Percentiles rank a stretch among this genome's conserved stretches.
phyloP scores from a whole-genome alignment of 1,140 invertebrate species.

The Pogonomyrmex californicus region DNA sequence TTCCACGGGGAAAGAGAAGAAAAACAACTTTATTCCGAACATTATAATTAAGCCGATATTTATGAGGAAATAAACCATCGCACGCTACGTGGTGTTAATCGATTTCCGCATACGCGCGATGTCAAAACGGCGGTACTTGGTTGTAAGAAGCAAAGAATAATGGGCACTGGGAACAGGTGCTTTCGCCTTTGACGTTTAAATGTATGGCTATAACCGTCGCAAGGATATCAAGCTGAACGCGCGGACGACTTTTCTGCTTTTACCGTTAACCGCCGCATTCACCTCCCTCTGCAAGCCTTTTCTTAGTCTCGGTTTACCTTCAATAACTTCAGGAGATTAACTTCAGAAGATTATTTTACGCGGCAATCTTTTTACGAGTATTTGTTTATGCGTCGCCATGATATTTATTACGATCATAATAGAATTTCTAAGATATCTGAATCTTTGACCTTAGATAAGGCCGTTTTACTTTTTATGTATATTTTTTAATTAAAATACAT shows the following conservation, averaged over 20 bases:
- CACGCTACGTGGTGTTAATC: slow-evolving; percentile 22
- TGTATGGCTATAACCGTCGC: slow-evolving; percentile 42
- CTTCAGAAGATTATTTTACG: neutral
- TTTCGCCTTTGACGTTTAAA: slow-evolving; percentile 50
- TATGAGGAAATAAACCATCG: slow-evolving; percentile 52
- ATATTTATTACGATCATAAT: slow-evolving; percentile 12
- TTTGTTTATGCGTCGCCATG: neutral
- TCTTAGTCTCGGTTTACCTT: neutral
- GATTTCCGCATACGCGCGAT: slow-evolving; percentile 48
- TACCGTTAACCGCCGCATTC: slow-evolving; percentile 42
- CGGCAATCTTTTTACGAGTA: slow-evolving; percentile 35
- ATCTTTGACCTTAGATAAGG: neutral
- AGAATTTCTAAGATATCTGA: neutral
- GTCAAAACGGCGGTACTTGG: slow-evolving; percentile 18
- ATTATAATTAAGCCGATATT: slow-evolving; percentile 47
- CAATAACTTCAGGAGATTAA: slow-evolving; percentile 40
- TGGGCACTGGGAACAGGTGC: slow-evolving; percentile 42
- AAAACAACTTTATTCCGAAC: slow-evolving; percentile 29
- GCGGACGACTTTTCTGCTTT: slow-evolving; percentile 54
- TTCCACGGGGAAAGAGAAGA: neutral
- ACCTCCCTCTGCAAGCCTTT: neutral
- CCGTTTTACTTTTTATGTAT: no score
- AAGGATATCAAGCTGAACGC: slow-evolving; percentile 30
- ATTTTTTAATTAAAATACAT: no score
- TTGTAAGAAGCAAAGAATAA: slow-evolving; percentile 51